phyloP scores from a whole-genome alignment of 2,797 vertebrate species.

The Sebastolobus alascanus region DNA sequence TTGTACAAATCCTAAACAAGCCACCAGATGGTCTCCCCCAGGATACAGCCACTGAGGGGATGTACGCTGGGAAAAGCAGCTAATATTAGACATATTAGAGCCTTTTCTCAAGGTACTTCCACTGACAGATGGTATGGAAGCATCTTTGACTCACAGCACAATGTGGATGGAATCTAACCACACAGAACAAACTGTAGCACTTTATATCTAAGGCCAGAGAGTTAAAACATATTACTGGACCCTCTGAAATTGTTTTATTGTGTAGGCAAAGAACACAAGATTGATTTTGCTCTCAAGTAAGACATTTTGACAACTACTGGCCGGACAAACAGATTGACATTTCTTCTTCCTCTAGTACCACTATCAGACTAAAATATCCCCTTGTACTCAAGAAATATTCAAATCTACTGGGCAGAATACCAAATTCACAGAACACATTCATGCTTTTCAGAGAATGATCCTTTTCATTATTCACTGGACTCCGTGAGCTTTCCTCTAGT shows the following conservation, averaged over 20 bases:
- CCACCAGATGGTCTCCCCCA: conserved; percentile 81
- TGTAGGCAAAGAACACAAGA: neutral
- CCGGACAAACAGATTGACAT: neutral
- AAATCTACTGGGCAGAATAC: neutral
- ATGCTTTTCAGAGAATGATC: neutral
- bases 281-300: neutral
- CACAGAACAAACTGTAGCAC: neutral
- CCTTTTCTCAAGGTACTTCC: conserved; percentile 72
- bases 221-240: neutral
- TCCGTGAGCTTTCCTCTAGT: neutral
- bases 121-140: conserved; percentile 72
- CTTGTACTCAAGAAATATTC: neutral
- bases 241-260: neutral
- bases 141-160: conserved; percentile 62
- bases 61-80: conserved; percentile 65
- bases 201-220: neutral
- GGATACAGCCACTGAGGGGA: conserved; percentile 73
- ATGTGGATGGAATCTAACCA: conserved; percentile 28
- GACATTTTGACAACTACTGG: neutral
- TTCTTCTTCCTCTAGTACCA: neutral
- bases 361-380: neutral
- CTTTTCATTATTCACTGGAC: neutral
- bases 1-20: conserved; percentile 52
- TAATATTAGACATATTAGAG: conserved; percentile 80
- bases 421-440: neutral